These are phyloP conservation scores for Synanthedon vespiformis DNA, from an alignment of 2,888 invertebrate species.

Conservation along the genomic window DNA sequence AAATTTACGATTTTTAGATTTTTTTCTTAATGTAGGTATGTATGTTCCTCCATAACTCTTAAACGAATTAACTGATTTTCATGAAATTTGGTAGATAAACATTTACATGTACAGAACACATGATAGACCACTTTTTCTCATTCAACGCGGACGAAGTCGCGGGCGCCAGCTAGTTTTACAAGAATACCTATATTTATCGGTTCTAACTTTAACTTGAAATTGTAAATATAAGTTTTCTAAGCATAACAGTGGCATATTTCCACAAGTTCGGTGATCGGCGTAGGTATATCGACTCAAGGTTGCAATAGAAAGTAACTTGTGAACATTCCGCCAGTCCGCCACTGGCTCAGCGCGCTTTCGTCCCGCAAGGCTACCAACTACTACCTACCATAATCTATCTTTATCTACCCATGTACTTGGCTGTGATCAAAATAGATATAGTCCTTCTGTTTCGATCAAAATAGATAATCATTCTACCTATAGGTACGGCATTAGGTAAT, in stretches of 20 bases:
- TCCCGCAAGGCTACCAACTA: slow-evolving; percentile 41
- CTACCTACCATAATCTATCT: slow-evolving; percentile 14
- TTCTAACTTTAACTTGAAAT: not conserved
- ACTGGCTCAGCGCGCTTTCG: slow-evolving; percentile 38
- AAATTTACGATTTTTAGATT: too few relatives aligned
- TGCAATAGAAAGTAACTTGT: slow-evolving; percentile 40
- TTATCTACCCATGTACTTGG: slow-evolving; percentile 9
- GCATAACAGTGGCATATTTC: slow-evolving; percentile 14
- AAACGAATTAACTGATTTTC: too few relatives aligned
- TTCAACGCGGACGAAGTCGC: too few relatives aligned
- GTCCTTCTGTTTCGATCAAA: not conserved
- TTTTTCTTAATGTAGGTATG: too few relatives aligned
- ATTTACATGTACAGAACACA: too few relatives aligned
- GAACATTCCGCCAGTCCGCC: slow-evolving; percentile 44
- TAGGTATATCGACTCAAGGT: slow-evolving; percentile 20
- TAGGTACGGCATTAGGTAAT: too few relatives aligned
- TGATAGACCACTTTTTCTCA: too few relatives aligned
- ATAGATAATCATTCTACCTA: too few relatives aligned
- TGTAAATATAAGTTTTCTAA: slow-evolving; percentile 10
- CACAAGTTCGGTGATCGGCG: slow-evolving; percentile 21
- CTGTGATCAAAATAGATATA: not conserved
- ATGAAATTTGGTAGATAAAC: too few relatives aligned
- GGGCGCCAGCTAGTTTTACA: too few relatives aligned
- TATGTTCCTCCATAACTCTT: too few relatives aligned
- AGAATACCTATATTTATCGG: too few relatives aligned